Evolutionary conservation across 2,888 invertebrate genomes (phyloP), one percentile per base, ranked within the genome.

Genomic region (Dynastes hyllus): DNA sequence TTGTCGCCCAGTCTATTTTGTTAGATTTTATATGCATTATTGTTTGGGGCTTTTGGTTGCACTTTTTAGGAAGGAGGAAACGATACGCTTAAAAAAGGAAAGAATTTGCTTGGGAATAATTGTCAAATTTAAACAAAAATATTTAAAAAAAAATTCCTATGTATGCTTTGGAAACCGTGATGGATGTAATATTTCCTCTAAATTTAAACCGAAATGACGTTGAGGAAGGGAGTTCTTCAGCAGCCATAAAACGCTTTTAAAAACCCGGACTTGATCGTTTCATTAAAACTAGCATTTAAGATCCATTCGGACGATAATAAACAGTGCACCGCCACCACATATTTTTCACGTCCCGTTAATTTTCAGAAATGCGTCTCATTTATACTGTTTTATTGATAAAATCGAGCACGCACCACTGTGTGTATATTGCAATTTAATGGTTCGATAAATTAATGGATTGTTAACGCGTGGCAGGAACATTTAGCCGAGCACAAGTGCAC

Each of bases 381-480:
- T 78, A 65, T 65, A 50, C 73, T 45, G 45, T 45, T 75, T 75
- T 75, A 61, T 75, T 75, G 73, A 75, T 75, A 75, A 75, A 75
- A 75, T 11, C 45, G 61, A 61, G 61, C 73, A 75, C 73, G 73
- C 61, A 75, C 45, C 73, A 61, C 50, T 75, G 55, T 58, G 78
- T 71, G 66, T 63, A 65, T 16, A 63, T 63, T 50, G 71, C 71
- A 78, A 78, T 78, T 78, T 78, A 79, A 79, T 76, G 79, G 67
- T 79, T 79, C 76, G 55, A 67, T 79, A 76, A 79, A 79, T 75
- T 79, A 76, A 76, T 79, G 76, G 76, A 79, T 79, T 66, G 79
- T 45, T 76, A 79, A 76, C 79, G 73, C 76, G 79, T 79, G 75
- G 79, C 79, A 22, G 73, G 32, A 55, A 73, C 76, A 79, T 76